A percentile compares a stretch with the other conserved stretches of the same genome.
phyloP scores from a whole-genome alignment of 2,113 vertebrate genomes.

The Coryphaenoides rupestris region DNA sequence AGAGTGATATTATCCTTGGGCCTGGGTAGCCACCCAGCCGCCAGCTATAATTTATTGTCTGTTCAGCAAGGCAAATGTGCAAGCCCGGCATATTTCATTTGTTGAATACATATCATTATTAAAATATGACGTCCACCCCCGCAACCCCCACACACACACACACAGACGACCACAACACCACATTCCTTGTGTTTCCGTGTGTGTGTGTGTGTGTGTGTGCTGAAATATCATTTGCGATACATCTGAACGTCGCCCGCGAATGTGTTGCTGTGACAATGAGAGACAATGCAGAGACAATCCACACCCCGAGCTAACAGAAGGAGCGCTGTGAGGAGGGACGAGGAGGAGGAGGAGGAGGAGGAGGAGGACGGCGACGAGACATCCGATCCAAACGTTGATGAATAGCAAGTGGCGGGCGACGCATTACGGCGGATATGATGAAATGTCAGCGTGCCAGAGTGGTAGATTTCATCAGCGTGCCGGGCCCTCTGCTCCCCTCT shows the following conservation, averaged over 20 bases:
- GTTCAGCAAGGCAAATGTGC: constrained; percentile 74
- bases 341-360: too few species aligned
- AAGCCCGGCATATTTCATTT: constrained; percentile 71
- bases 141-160: too few species aligned
- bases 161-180: too few species aligned
- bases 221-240: constrained; percentile 42
- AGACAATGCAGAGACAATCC: too few species aligned
- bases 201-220: too few species aligned
- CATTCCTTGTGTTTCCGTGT: constrained; percentile 34
- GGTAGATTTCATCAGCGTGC: too few species aligned
- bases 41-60: constrained; percentile 73
- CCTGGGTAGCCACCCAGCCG: constrained; percentile 46
- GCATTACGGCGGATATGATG: constrained; percentile 32
- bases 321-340: too few species aligned
- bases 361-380: neutral
- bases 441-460: constrained; percentile 12
- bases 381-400: constrained; percentile 44
- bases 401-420: constrained; percentile 48
- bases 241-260: constrained; percentile 35
- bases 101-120: constrained; percentile 70
- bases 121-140: constrained; percentile 47
- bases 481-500: neutral
- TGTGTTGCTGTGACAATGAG: neutral
- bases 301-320: too few species aligned
- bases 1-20: constrained; percentile 61